Conservation (phyloP, 2,888 invertebrate species). For the Lagria hirta region DNA sequence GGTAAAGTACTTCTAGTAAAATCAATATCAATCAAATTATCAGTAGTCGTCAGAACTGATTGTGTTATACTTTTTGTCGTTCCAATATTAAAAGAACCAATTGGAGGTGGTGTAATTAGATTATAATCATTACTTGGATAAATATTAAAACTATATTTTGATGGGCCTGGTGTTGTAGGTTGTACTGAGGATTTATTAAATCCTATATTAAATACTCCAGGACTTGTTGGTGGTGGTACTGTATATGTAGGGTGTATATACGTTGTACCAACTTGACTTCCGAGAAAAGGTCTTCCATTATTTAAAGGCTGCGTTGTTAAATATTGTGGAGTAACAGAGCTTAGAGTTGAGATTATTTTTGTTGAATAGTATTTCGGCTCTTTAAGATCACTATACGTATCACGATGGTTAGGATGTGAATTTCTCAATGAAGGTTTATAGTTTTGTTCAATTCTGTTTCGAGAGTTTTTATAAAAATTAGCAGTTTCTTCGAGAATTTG, state of each 20-base stretch:
- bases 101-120: no score
- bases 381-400: constrained; percentile 48
- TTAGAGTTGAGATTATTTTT: constrained; percentile 34
- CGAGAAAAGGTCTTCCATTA: constrained; percentile 48
- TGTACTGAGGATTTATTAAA: no score
- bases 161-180: no score
- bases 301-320: constrained; percentile 48
- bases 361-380: constrained; percentile 37
- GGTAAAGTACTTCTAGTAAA: no score
- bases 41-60: no score
- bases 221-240: no score
- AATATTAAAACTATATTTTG: no score
- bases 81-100: constrained; percentile 25
- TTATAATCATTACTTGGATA: no score
- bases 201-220: no score
- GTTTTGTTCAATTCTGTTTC: constrained; percentile 38
- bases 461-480: constrained; percentile 64
- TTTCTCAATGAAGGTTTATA: constrained; percentile 34
- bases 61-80: no score
- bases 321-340: constrained; percentile 47
- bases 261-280: constrained; percentile 41
- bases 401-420: constrained; percentile 48
- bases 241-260: not conserved
- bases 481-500: constrained; percentile 77
- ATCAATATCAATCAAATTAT: no score